Base-by-base conservation (phyloP, 2,888 invertebrate species). In the Anthrax anthrax region DNA sequence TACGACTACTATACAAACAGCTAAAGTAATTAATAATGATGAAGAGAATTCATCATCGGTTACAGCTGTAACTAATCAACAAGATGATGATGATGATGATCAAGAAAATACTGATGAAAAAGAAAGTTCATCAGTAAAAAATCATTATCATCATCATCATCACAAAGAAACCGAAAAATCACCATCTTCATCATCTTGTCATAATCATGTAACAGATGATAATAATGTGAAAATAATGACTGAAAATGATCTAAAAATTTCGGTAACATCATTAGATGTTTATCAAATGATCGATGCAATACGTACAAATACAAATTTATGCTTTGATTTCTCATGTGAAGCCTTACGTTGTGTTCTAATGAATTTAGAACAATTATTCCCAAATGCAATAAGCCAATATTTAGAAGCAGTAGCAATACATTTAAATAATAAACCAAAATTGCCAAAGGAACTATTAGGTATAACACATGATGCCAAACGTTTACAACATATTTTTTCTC, bases 271-370 rank as follows among this genome's bases (percentile, higher is more conserved):
- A 12, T 61, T 65, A 3, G 66, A 70, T 44, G 77, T 86, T 39
- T 87, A 86, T 64, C 82, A 84, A 57, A 75, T 86, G 52, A 80
- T 86, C 9, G 86, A 86, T 62, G 76, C 81, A 56, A 84, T 90
- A 37, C 73, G 90, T 43, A 79, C 80, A 56, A 84, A 85, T 59
- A 89, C 90, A 0, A 84, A 87, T 58, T 73, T 90, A 37, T 87
- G 87, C 56, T 86, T 89, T 66, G 85, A 88, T 56, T 77, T 86
- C 74, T 87, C 88, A 0, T 82, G 85, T 62, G 78, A 87, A 46
- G 89, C 89, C 14, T 77, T 89, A 34, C 81, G 81, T 50, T 86
- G 88, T 37, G 86, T 90, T 1, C 73, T 84, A 2, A 72, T 66
- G 27, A 67, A 67, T 49, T 53, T 69, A 50, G 67, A 69, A 51